Percentiles rank a stretch among this genome's conserved stretches.
Conservation (phyloP, 92 coral and sea anemone genomes). For the Palythoa grandis region DNA sequence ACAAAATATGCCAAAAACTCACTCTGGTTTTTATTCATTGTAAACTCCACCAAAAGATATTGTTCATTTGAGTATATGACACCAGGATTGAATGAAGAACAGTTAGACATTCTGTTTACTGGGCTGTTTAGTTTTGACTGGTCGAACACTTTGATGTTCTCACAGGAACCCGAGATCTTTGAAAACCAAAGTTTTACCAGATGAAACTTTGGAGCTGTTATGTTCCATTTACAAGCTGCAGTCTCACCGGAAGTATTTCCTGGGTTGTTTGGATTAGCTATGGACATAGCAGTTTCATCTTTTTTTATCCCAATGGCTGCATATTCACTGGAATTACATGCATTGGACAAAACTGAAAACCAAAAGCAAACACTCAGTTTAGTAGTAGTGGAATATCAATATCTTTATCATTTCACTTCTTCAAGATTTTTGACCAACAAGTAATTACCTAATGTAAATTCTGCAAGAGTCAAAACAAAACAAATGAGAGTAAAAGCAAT, state of each 20-base stretch:
- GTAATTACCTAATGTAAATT: too few relatives aligned
- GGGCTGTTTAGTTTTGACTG: background rate
- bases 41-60: constrained; percentile 15
- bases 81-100: background rate
- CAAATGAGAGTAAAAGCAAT: too few relatives aligned
- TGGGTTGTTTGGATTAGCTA: constrained; percentile 13
- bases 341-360: constrained; percentile 11
- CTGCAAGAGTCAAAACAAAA: too few relatives aligned
- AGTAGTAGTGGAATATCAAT: background rate
- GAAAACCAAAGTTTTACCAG: constrained; percentile 28
- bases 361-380: background rate
- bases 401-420: background rate
- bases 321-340: constrained; percentile 20
- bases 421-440: background rate
- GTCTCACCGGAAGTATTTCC: background rate
- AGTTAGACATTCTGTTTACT: background rate
- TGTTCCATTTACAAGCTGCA: constrained; percentile 21
- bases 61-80: constrained; percentile 16
- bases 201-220: constrained; percentile 33
- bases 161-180: background rate
- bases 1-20: background rate
- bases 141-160: constrained; percentile 13
- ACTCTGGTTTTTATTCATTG: background rate
- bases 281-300: constrained; percentile 20
- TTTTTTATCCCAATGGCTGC: background rate